Base-by-base conservation (phyloP, 2,797 vertebrate species). In the Smutsia gigantea region DNA sequence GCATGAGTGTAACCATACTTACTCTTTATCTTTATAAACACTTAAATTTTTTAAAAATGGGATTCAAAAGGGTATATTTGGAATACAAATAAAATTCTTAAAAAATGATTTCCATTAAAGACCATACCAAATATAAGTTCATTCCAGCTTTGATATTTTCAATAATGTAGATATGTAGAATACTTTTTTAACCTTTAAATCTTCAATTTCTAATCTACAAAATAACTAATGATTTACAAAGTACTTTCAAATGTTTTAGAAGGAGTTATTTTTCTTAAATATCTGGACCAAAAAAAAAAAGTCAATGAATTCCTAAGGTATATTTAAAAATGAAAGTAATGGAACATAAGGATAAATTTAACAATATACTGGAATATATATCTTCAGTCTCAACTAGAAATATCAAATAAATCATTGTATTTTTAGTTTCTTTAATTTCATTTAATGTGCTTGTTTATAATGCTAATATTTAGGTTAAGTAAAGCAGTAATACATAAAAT, bases 131-230 rank as follows among this genome's bases (percentile, higher is more conserved):
- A 97, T 69, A 29, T 91, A 97, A 89, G n/a, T 72, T 87, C 23
- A 93, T 64, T 83, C 55, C 1, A 87, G 18, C 13, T 87, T 86
- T 82, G 79, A 85, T 49, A 95, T 64, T 84, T 94, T 91, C 29
- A 64, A 90, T 69, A 69, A 93, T 74, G 25, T 27, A 90, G 39
- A 94, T 63, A 87, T 93, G 79, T 66, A 93, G 85, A 91, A 66
- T 78, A 87, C 49, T 79, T 92, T 89, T 86, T 95, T 51, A 93
- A 95, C 17, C 37, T 89, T 96, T 75, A 94, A 95, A 95, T 71
- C 42, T 17, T 87, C 59, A 93, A 84, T 87, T 87, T 92, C 46
- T 29, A 90, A 84, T 71, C 42, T 71, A 92, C 68, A 72, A 84
- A 81, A 93, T 10, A 96, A 18, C 19, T 39, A 77, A 83, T 66